Conservation (phyloP, 2,888 invertebrate genomes). For the Meta bourneti region DNA sequence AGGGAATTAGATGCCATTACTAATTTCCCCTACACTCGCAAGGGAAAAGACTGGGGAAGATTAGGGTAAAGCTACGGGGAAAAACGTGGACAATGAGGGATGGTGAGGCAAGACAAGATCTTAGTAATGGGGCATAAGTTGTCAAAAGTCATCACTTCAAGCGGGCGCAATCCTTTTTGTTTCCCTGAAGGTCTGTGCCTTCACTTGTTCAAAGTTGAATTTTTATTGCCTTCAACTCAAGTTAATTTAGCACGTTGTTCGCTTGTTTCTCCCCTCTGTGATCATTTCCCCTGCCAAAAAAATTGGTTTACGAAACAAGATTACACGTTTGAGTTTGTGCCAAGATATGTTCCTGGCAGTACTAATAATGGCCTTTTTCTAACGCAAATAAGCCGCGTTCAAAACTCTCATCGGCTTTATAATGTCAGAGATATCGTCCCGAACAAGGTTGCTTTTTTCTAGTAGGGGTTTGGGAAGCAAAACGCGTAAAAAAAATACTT, state of each 20-base stretch:
- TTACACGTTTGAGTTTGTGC: slow-evolving; percentile 45
- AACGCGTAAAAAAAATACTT: too few species aligned
- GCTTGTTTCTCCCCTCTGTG: slow-evolving; percentile 25
- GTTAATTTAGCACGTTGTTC: slow-evolving; percentile 56
- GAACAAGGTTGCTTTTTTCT: background rate
- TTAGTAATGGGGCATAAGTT: slow-evolving; percentile 69
- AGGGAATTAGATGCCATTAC: slow-evolving; percentile 75
- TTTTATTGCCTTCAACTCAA: slow-evolving; percentile 59
- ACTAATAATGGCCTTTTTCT: slow-evolving; percentile 23
- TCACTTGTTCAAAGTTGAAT: slow-evolving; percentile 43
- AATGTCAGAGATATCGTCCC: background rate
- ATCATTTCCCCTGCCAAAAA: slow-evolving; percentile 15
- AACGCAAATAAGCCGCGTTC: slow-evolving; percentile 23
- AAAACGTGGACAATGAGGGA: slow-evolving; percentile 56
- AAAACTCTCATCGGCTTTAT: background rate
- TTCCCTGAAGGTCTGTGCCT: slow-evolving; percentile 33
- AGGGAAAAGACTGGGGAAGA: slow-evolving; percentile 63
- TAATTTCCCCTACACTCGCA: slow-evolving; percentile 65
- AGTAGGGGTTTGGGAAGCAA: too few species aligned
- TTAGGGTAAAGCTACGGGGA: slow-evolving; percentile 44
- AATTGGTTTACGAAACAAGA: slow-evolving; percentile 51
- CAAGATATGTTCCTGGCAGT: slow-evolving; percentile 4
- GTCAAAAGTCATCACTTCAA: slow-evolving; percentile 73
- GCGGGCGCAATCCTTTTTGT: slow-evolving; percentile 47
- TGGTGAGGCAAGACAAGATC: slow-evolving; percentile 63